These are phyloP conservation scores for Phanerotoma sp. DNA, from an alignment of 2,888 invertebrate genomes.

Conservation along the genomic window DNA sequence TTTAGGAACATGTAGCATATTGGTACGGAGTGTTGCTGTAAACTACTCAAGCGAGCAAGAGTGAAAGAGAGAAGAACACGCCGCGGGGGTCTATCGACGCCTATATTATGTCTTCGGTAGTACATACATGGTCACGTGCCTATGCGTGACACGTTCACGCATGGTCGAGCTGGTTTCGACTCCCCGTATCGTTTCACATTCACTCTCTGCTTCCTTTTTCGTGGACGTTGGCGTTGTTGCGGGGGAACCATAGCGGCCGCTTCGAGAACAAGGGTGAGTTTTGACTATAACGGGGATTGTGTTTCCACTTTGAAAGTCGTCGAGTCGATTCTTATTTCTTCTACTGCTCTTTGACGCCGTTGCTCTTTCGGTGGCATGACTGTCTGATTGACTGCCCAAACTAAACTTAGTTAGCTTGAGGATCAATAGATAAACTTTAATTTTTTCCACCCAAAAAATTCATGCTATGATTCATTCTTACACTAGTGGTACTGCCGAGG, in stretches of 20 bases:
- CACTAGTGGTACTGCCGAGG: too few species aligned
- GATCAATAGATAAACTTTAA: background rate
- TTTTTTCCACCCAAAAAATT: too few species aligned
- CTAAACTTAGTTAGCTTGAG: background rate
- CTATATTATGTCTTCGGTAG: constrained; percentile 55
- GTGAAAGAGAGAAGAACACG: constrained; percentile 41
- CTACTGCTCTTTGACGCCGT: background rate
- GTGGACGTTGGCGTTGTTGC: background rate
- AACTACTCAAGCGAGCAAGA: constrained; percentile 39
- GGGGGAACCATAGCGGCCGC: background rate
- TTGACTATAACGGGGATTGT: constrained; percentile 18
- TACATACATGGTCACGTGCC: constrained; percentile 56
- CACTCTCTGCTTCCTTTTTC: constrained; percentile 10
- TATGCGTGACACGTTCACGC: constrained; percentile 56
- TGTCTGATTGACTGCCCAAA: background rate
- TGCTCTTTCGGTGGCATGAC: too few species aligned
- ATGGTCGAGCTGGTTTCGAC: constrained; percentile 39
- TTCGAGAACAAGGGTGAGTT: constrained; percentile 7
- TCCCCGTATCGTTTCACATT: constrained; percentile 18
- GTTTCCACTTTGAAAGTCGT: constrained; percentile 24
- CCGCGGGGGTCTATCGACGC: constrained; percentile 37
- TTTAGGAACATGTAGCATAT: constrained; percentile 36
- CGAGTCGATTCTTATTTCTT: constrained; percentile 6
- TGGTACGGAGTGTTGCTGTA: constrained; percentile 41
- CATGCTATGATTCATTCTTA: too few species aligned